Conservation (phyloP, 2,113 vertebrate genomes). For the Cottus gobio region DNA sequence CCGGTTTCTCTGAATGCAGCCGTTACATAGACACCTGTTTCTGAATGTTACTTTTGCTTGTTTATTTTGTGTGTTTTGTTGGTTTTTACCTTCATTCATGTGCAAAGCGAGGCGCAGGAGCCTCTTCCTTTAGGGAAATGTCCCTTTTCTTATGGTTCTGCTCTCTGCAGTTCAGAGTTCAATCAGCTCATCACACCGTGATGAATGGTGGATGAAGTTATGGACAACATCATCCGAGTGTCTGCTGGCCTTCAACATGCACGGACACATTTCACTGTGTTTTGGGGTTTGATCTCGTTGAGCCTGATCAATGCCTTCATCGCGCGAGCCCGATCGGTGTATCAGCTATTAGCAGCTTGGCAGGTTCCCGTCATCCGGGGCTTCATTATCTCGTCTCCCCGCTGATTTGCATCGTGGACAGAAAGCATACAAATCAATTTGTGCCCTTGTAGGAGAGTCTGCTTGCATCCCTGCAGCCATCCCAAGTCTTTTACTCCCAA, state of each 20-base stretch:
- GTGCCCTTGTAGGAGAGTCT: constrained; percentile 39
- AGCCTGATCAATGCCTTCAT: constrained; percentile 32
- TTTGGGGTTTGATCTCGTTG: not conserved
- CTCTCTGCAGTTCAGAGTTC: no score
- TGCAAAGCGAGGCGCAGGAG: not conserved
- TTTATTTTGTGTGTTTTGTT: not conserved
- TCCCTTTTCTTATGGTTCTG: no score
- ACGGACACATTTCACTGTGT: not conserved
- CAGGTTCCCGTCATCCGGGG: constrained; percentile 46
- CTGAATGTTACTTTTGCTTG: not conserved
- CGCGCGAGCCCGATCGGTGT: not conserved
- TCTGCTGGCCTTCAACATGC: not conserved
- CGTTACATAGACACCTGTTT: not conserved
- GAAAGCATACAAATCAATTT: constrained; percentile 30
- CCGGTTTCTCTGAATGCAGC: not conserved
- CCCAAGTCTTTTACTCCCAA: constrained; percentile 40
- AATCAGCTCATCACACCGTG: no score
- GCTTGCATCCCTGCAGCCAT: constrained; percentile 50
- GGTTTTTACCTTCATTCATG: not conserved
- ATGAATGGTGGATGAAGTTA: no score
- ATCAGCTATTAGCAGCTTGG: constrained; percentile 40
- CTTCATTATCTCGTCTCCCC: constrained; percentile 60
- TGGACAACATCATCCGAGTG: not conserved
- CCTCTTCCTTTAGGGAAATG: not conserved
- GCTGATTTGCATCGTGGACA: constrained; percentile 53